Conservation (phyloP, 2,113 vertebrate species). For the Onychostoma macrolepis region DNA sequence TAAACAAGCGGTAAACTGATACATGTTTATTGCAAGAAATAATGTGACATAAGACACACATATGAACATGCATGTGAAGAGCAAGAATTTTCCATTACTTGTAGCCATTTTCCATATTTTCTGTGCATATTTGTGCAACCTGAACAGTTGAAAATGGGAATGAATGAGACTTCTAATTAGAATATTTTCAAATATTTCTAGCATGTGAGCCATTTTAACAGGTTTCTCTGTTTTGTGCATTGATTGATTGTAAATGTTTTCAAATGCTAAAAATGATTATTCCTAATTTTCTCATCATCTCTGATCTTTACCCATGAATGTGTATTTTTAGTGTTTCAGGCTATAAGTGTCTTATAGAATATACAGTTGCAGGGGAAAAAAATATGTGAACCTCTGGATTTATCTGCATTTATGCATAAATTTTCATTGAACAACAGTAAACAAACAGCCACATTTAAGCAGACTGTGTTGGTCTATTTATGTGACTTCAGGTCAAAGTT, state of each 20-base stretch:
- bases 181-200: not conserved
- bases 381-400: not conserved
- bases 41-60: not conserved
- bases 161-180: not conserved
- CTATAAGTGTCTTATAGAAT: not conserved
- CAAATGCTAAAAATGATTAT: not conserved
- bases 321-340: not conserved
- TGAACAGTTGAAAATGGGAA: not conserved
- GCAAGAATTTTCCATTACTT: not conserved
- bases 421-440: not conserved
- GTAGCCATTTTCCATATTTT: not conserved
- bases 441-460: not conserved
- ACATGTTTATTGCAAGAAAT: not conserved
- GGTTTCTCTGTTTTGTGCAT: constrained; percentile 1
- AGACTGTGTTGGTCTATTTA: not conserved
- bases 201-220: constrained; percentile 28
- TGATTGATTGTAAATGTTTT: constrained; percentile 25
- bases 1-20: not conserved
- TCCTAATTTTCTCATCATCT: not conserved
- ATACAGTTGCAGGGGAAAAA: not conserved
- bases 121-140: not conserved
- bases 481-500: not conserved
- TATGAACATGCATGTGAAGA: not conserved
- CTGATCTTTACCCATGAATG: not conserved
- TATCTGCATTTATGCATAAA: not conserved